Evolutionary conservation across 1,140 invertebrate species (phyloP).

Genomic region (Cydia fagiglandana): DNA sequence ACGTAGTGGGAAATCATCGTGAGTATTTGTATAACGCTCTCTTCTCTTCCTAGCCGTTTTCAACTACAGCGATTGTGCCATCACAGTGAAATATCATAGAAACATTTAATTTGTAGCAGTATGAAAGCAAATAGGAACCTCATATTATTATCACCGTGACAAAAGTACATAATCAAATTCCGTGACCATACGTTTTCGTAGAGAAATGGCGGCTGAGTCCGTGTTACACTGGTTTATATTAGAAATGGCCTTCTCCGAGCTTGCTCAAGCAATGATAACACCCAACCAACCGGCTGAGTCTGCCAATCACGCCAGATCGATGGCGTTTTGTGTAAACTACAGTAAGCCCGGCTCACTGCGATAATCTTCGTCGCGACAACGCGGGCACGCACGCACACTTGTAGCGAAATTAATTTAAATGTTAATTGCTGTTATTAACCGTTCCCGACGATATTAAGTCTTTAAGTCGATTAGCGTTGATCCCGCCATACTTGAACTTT

Average conservation of each 20-base stretch:
- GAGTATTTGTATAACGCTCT: no score
- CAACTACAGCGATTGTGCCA: no score
- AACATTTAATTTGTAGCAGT: no score
- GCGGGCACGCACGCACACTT: conserved; percentile 49
- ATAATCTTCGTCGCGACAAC: conserved; percentile 58
- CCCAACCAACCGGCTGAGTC: conserved; percentile 20
- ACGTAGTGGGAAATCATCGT: no score
- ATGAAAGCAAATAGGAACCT: no score
- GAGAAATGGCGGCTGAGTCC: no score
- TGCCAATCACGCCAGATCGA: conserved; percentile 50
- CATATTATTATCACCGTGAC: no score
- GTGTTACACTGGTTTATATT: neutral
- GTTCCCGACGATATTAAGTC: neutral
- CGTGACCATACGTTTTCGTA: no score
- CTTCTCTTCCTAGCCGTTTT: no score
- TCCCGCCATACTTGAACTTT: neutral
- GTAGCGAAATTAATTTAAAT: conserved; percentile 33
- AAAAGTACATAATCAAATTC: no score
- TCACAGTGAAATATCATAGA: no score
- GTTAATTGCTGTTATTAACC: conserved; percentile 29
- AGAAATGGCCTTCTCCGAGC: neutral
- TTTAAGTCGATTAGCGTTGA: conserved; percentile 13
- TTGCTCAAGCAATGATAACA: neutral
- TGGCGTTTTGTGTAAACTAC: conserved; percentile 50
- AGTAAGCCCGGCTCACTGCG: conserved; percentile 46